Percentiles rank a stretch among this genome's conserved stretches.
Evolutionary conservation across 2,797 vertebrate species (phyloP).

Genomic region (Protosalanx chinensis): DNA sequence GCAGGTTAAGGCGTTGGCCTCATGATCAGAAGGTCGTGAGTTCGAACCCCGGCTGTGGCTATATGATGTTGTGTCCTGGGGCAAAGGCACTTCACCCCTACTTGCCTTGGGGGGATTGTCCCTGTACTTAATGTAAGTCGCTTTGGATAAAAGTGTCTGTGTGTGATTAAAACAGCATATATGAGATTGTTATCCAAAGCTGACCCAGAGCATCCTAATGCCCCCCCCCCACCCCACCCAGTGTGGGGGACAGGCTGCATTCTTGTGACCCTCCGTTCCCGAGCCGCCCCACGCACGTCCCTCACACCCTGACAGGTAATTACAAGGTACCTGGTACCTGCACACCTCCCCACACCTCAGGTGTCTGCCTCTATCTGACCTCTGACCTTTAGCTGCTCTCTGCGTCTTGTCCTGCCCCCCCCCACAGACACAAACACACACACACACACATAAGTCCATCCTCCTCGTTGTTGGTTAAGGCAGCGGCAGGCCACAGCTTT

Average conservation of each 20-base stretch:
- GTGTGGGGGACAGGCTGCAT: neutral
- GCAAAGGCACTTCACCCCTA: too few species aligned
- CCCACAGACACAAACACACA: too few species aligned
- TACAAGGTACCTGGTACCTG: neutral
- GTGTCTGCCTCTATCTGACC: neutral
- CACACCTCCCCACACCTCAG: neutral
- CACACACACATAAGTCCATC: neutral
- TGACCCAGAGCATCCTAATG: too few species aligned
- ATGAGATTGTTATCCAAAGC: too few species aligned
- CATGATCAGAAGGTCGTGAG: too few species aligned
- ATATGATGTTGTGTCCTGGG: too few species aligned
- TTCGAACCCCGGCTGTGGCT: too few species aligned
- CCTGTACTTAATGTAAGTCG: too few species aligned
- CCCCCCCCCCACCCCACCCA: neutral
- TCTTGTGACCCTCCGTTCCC: neutral
- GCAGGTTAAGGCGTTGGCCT: too few species aligned
- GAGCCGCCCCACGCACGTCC: neutral
- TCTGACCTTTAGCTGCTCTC: neutral
- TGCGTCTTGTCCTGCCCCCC: neutral
- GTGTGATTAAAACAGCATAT: too few species aligned
- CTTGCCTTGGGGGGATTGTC: too few species aligned
- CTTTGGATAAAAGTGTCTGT: too few species aligned
- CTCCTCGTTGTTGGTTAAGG: slow-evolving; percentile 1
- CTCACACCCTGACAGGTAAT: slow-evolving; percentile 11
- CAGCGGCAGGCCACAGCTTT: neutral